Evolutionary conservation across 2,888 invertebrate genomes (phyloP).

Genomic region (Parthenolecanium corni): DNA sequence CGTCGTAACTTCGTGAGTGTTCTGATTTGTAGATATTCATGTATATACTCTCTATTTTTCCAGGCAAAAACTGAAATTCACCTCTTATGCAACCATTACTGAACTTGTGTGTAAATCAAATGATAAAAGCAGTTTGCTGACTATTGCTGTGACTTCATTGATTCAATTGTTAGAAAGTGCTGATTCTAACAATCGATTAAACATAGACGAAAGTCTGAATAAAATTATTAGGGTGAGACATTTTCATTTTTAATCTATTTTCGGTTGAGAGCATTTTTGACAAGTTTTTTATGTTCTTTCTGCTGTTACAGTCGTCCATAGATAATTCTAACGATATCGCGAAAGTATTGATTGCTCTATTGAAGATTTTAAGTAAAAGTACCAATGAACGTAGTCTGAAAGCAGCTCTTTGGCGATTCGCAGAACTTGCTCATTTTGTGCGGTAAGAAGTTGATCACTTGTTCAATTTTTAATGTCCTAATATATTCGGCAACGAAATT

Average conservation of each 20-base stretch:
- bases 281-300: neutral
- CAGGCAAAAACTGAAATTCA: constrained; percentile 43
- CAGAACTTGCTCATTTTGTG: constrained; percentile 61
- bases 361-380: constrained; percentile 70
- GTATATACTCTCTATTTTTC: constrained; percentile 5
- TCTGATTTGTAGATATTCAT: too few species aligned
- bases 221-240: constrained; percentile 54
- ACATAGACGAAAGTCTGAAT: constrained; percentile 70
- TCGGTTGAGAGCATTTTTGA: neutral
- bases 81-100: constrained; percentile 57
- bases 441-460: constrained; percentile 35
- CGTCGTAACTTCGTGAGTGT: too few species aligned
- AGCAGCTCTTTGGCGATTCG: constrained; percentile 65
- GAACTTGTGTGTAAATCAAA: constrained; percentile 56
- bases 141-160: constrained; percentile 57
- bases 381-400: constrained; percentile 56
- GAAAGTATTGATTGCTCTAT: constrained; percentile 65
- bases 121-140: constrained; percentile 41
- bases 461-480: neutral
- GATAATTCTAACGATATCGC: constrained; percentile 44
- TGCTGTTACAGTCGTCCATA: constrained; percentile 7
- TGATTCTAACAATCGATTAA: constrained; percentile 65
- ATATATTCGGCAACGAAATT: neutral
- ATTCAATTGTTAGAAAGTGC: constrained; percentile 61
- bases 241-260: constrained; percentile 20